Percentiles rank a stretch among this genome's conserved stretches.
Evolutionary conservation across 2,888 invertebrate genomes (phyloP).

Genomic region (Deilephila porcellus): DNA sequence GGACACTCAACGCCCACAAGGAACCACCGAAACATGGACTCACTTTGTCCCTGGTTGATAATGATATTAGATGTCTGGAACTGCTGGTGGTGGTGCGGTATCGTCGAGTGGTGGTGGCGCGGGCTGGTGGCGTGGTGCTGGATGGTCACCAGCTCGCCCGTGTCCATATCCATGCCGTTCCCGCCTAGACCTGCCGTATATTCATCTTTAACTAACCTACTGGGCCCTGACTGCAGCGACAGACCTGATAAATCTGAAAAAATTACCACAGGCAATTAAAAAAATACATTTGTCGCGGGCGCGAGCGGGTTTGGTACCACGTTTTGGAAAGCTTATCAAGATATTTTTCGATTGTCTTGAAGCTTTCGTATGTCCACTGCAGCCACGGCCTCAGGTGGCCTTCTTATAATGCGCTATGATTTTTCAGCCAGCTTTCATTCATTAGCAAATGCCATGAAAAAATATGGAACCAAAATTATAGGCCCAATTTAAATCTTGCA

Average conservation of each 20-base stretch:
- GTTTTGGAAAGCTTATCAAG: too few species aligned
- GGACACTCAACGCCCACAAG: slow-evolving; percentile 9
- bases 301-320: slow-evolving; percentile 11
- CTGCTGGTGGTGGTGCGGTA: slow-evolving; percentile 78
- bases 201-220: slow-evolving; percentile 95
- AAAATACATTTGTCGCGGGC: slow-evolving; percentile 30
- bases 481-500: too few species aligned
- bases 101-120: slow-evolving; percentile 73
- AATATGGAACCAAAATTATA: too few species aligned
- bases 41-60: slow-evolving; percentile 80
- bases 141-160: slow-evolving; percentile 78
- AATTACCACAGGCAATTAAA: slow-evolving; percentile 25
- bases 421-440: too few species aligned
- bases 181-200: slow-evolving; percentile 91
- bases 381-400: too few species aligned
- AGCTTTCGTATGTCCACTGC: too few species aligned
- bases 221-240: slow-evolving; percentile 93
- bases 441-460: too few species aligned
- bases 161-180: slow-evolving; percentile 84
- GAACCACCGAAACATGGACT: slow-evolving; percentile 45
- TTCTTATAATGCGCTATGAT: too few species aligned
- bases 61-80: slow-evolving; percentile 77
- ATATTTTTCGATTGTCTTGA: too few species aligned
- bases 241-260: slow-evolving; percentile 94
- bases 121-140: slow-evolving; percentile 82